Base-by-base conservation (phyloP, 1,140 invertebrate species). In the Drosophila pallidifrons region DNA sequence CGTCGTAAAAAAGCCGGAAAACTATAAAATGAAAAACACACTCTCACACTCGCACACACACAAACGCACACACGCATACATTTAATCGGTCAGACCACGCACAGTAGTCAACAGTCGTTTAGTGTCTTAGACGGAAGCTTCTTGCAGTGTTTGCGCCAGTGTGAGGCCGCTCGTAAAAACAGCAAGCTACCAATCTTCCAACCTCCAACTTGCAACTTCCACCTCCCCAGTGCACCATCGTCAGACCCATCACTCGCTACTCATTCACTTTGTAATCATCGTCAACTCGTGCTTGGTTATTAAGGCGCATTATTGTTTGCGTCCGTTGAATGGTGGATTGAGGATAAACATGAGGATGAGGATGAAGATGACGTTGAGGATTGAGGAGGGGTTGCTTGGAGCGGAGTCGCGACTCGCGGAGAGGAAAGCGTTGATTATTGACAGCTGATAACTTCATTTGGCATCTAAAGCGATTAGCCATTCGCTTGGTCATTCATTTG, bases 21-120 rank as follows among this genome's bases (percentile, higher is more conserved):
- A 89, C 85, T 89, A 89, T 89, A 89, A 89, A 89, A 89, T 89
- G 81, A 77, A 89, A 87, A 89, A 89, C 80, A 81, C 68, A 78
- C 68, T 64, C 32, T 52, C 60, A 74, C 57, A 54, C 57, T 3
- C 16, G 52, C 57, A 67, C 38, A 69, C 43, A 65, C 64, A 66
- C 69, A 65, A 49, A 51, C 68, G 47, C 15, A 30, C 11, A 51
- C 16, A 35, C 41, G 2, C 57, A 81, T 60, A 58, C 15, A 74
- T 65, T 65, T 78, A 75, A 75, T 78, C 76, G 72, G 60, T 35
- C 28, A 45, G 61, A 77, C 70, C 76, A 79, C 82, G 54, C 75
- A 75, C 80, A 86, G 63, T 69, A 69, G 68, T 71, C 51, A 47
- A 60, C n/a, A 66, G 72, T 54, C 60, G 70, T 63, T 65, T 64